Conservation (phyloP, 2,113 vertebrate species). For the Stigmatopora argus region DNA sequence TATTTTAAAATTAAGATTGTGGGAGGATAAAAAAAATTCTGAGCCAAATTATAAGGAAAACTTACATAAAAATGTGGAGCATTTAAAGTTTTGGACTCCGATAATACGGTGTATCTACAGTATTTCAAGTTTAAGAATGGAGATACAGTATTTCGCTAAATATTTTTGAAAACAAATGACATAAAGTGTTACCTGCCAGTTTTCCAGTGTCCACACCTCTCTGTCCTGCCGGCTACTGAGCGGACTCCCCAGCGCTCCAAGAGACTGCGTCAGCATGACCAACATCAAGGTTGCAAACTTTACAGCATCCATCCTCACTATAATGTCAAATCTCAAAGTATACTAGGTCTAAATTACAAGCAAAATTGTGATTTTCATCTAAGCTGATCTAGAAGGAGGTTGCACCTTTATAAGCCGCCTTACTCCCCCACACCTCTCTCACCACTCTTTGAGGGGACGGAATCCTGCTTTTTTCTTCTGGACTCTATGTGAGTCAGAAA, state of each 20-base stretch:
- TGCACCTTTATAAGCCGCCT: slow-evolving; percentile 7
- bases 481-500: neutral
- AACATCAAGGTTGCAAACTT: slow-evolving; percentile 50
- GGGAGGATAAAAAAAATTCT: too few relatives aligned
- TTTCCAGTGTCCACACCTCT: slow-evolving; percentile 48
- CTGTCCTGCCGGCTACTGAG: slow-evolving; percentile 33
- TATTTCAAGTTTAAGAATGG: neutral
- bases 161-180: too few relatives aligned
- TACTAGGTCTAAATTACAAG: neutral
- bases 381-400: neutral
- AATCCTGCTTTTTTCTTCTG: neutral
- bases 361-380: neutral
- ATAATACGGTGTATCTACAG: too few relatives aligned
- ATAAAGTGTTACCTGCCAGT: slow-evolving; percentile 58
- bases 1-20: too few relatives aligned
- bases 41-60: too few relatives aligned
- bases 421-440: neutral
- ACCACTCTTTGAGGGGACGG: neutral
- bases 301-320: slow-evolving; percentile 51
- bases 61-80: too few relatives aligned
- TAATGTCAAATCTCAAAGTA: neutral
- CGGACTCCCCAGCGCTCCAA: slow-evolving; percentile 37
- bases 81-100: too few relatives aligned
- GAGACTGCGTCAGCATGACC: slow-evolving; percentile 50
- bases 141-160: neutral